Conservation (phyloP, 2,888 invertebrate species). For the Drosophila pseudotalamancana region DNA sequence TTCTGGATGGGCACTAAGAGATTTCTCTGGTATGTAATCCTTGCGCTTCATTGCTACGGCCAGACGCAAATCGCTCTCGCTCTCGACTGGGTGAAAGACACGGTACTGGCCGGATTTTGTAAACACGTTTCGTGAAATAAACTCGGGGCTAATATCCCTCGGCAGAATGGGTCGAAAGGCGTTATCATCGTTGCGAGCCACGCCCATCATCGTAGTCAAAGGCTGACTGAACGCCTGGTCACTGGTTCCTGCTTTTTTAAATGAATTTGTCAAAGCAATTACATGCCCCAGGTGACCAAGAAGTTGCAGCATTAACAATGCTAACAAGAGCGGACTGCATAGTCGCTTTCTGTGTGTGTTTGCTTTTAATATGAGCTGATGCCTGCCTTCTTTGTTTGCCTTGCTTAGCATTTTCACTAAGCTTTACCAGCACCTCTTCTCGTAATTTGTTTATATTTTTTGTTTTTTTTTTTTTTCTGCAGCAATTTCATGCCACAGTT, state of each 20-base stretch:
- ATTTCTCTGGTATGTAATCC: conserved; percentile 37
- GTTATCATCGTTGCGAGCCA: conserved; percentile 61
- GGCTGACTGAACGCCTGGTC: conserved; percentile 61
- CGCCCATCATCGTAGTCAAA: conserved; percentile 55
- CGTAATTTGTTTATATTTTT: conserved; percentile 13
- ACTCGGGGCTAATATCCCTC: conserved; percentile 69
- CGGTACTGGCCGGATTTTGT: conserved; percentile 81
- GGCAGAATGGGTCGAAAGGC: conserved; percentile 80
- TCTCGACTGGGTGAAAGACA: conserved; percentile 78
- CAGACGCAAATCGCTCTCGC: conserved; percentile 75
- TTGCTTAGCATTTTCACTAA: conserved; percentile 64
- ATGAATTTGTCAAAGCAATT: conserved; percentile 7
- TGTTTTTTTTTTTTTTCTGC: conserved; percentile 5
- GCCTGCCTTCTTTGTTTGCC: conserved; percentile 36
- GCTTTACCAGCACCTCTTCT: conserved; percentile 10
- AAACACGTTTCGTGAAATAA: conserved; percentile 78
- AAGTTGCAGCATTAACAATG: conserved; percentile 25
- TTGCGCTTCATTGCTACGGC: conserved; percentile 49
- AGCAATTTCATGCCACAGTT: conserved; percentile 59
- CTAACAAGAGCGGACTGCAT: conserved; percentile 41
- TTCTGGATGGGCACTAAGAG: background rate
- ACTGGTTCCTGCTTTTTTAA: conserved; percentile 1
- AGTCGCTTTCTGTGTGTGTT: conserved; percentile 72
- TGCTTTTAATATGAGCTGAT: conserved; percentile 60
- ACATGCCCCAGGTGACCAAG: conserved; percentile 32